Base-by-base conservation (phyloP, 2,888 invertebrate species). In the Euzetes globulus region DNA sequence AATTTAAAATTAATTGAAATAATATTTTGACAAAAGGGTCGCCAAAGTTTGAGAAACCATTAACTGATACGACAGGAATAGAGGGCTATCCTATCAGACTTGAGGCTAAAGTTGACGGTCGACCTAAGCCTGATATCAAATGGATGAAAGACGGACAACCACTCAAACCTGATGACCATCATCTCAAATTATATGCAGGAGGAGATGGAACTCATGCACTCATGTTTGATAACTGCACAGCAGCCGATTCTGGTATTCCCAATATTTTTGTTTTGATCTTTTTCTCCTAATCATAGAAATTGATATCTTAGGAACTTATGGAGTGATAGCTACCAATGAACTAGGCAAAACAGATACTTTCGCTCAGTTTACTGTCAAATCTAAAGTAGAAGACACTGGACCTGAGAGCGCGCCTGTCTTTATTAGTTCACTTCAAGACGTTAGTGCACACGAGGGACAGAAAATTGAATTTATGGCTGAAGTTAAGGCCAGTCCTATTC, bases 131-230 rank as follows among this genome's bases (percentile, higher is more conserved):
- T 60, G 78, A 76, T 70, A 78, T 75, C 55, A 77, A 17, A 72
- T 81, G 79, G 79, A 77, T 73, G 45, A 72, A 75, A 22, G 76
- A 78, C 72, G 77, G 75, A 22, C 86, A 90, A 81, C 86, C 33
- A 2, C 13, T 94, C 81, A 87, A 89, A 78, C 87, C 91, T 9
- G 90, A 91, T 75, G 88, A 88, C 0, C 88, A 90, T 80, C 90
- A 91, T 81, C 47, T 73, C 1, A 87, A 88, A 81, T 88, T 91
- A 82, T 85, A 94, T 5, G 91, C 91, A 83, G 94, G 94, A 83
- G 93, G 94, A 80, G 91, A 91, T 72, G 93, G 94, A 82, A 90
- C 87, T 75, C 89, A 93, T 85, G 91, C 94, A 0, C 85, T 97
- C 60, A 88, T 93, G 1, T 94, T 97, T 76, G 93, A 93, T 84